Conservation (phyloP, 2,113 vertebrate genomes). For the Bostrychus sinensis region DNA sequence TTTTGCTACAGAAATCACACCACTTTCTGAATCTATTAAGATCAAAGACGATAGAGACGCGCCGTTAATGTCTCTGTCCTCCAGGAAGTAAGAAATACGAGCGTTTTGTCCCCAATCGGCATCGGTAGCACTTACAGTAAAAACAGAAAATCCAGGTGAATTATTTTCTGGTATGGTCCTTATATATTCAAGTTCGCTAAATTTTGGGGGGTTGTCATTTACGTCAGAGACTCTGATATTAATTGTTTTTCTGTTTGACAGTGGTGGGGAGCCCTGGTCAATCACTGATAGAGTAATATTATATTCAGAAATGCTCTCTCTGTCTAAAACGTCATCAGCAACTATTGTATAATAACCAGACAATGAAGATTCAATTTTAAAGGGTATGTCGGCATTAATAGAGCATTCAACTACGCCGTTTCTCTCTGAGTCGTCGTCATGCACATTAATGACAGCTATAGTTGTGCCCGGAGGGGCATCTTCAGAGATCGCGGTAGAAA, state of each 20-base stretch:
- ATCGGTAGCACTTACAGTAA: slow-evolving; percentile 61
- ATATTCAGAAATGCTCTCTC: slow-evolving; percentile 68
- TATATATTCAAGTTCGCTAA: slow-evolving; percentile 67
- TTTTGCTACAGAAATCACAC: slow-evolving; percentile 46
- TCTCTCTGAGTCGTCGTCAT: slow-evolving; percentile 71
- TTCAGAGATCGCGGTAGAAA: slow-evolving; percentile 67
- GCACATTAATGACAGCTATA: slow-evolving; percentile 70
- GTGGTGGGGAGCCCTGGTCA: slow-evolving; percentile 65
- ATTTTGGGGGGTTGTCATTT: slow-evolving; percentile 78
- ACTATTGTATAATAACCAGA: slow-evolving; percentile 69
- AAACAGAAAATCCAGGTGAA: slow-evolving; percentile 65
- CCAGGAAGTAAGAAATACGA: slow-evolving; percentile 67
- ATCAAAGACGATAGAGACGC: slow-evolving; percentile 59
- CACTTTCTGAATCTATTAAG: slow-evolving; percentile 72
- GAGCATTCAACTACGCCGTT: slow-evolving; percentile 69
- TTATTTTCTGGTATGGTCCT: slow-evolving; percentile 77
- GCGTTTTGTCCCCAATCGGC: slow-evolving; percentile 75
- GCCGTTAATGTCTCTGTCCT: slow-evolving; percentile 47
- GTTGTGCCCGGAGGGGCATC: slow-evolving; percentile 70
- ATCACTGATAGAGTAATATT: slow-evolving; percentile 66
- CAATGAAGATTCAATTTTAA: slow-evolving; percentile 71
- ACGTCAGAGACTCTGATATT: slow-evolving; percentile 75
- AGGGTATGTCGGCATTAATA: slow-evolving; percentile 66
- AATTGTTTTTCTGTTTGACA: slow-evolving; percentile 58
- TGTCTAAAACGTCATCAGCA: slow-evolving; percentile 61